These are phyloP conservation scores for Tetrax tetrax DNA, from an alignment of 2,113 vertebrate genomes.

Conservation along the genomic window DNA sequence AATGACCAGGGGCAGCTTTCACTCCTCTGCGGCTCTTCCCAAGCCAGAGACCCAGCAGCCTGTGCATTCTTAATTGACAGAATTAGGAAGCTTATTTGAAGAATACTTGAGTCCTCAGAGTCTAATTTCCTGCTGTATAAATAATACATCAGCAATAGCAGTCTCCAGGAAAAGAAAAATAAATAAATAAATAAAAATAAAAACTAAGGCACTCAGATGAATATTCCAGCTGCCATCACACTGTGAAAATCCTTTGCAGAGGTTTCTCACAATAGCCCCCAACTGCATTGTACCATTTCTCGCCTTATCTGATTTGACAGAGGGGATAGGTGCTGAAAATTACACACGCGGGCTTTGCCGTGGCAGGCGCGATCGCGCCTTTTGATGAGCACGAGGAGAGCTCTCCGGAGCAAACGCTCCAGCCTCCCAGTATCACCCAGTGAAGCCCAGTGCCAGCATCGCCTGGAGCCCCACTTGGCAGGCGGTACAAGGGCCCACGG, in stretches of 20 bases:
- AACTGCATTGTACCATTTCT: constrained; percentile 46
- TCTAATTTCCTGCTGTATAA: constrained; percentile 70
- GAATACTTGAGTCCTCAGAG: constrained; percentile 65
- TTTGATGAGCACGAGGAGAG: not conserved
- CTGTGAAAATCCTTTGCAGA: constrained; percentile 26
- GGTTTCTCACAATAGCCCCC: constrained; percentile 27
- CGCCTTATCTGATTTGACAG: not conserved
- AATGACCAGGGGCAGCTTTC: constrained; percentile 22
- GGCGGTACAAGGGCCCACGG: rapidly evolving
- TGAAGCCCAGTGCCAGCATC: not conserved
- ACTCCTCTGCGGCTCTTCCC: not conserved
- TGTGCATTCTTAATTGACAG: constrained; percentile 62
- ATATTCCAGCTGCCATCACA: constrained; percentile 24
- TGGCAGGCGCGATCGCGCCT: constrained; percentile 50
- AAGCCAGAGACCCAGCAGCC: constrained; percentile 32
- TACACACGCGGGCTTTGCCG: not conserved
- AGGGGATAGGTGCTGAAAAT: constrained; percentile 38
- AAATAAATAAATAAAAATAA: not conserved
- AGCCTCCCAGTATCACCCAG: not conserved
- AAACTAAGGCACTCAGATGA: not conserved
- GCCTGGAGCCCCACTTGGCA: rapidly evolving
- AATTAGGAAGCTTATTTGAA: constrained; percentile 69
- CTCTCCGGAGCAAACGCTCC: not conserved
- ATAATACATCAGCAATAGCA: constrained; percentile 65
- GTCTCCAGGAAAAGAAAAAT: constrained; percentile 17